Evolutionary conservation across 2,113 vertebrate genomes (phyloP), one percentile per base, ranked within the genome.

Genomic region (Casuarius casuarius): DNA sequence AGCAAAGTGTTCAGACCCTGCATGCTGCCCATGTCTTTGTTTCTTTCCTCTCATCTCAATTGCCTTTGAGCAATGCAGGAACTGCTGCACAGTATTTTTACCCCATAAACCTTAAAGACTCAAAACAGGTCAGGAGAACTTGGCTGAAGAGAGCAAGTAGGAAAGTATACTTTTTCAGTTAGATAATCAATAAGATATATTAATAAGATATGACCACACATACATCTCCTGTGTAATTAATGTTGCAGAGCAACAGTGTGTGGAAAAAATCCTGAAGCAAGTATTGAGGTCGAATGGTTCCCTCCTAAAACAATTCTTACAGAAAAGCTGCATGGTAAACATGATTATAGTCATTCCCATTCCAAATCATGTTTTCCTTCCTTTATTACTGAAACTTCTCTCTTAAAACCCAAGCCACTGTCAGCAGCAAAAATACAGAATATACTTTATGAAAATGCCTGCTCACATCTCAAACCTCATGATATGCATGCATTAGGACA

Each of bases 341-440:
- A 10, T 5, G 62, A 21, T 68, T 21, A 35, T 29, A 81, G 16
- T 35, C 2, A 68, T 91, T 90, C 16, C 13, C 70, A 20, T n/a
- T 40, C 59, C 35, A 82, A 71, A 91, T 13, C 3, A 10, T 67
- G 25, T 78, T 75, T 85, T 75, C 17, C 13, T 59, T 91, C 21
- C 14, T 83, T 85, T 68, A 4, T 67, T 86, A 38, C 18, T 28
- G 61, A 78, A 46, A 40, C 22, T 7, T 15, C 21, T 51, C 7
- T 75, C 9, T 40, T 49, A 65, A 74, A 84, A 59, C 46, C 63
- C 59, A 42, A 76, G 25, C 12, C 38, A 86, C 77, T 87, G 51
- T 82, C 77, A 94, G 67, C 75, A 94, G 51, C 65, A 95, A 89
- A 97, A 96, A 81, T 90, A 71, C 63, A 94, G 92, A 94, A 76